Conservation (phyloP, 2,113 vertebrate genomes). For the Nematolebias whitei region DNA sequence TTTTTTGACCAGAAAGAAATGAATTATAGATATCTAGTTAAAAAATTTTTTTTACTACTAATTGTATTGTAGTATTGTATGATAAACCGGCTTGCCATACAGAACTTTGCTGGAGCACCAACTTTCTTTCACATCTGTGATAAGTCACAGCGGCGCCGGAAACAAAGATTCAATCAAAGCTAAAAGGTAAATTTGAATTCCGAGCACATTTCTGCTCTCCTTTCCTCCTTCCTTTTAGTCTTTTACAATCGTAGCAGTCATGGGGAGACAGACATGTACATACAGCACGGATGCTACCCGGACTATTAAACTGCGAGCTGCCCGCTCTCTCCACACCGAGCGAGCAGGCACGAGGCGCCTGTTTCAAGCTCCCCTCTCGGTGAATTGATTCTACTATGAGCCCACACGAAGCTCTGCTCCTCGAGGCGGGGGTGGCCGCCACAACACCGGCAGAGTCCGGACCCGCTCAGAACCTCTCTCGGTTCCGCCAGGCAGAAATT, state of each 20-base stretch:
- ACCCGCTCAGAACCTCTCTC: background rate
- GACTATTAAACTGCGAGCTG: constrained; percentile 82
- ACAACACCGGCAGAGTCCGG: background rate
- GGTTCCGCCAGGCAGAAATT: background rate
- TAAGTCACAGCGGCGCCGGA: constrained; percentile 41
- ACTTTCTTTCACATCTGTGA: constrained; percentile 67
- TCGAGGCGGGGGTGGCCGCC: constrained; percentile 53
- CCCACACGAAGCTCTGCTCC: constrained; percentile 69
- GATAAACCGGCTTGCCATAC: background rate
- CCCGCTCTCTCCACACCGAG: constrained; percentile 78
- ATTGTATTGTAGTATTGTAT: no score
- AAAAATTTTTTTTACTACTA: no score
- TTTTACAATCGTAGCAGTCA: constrained; percentile 45
- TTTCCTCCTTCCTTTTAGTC: background rate
- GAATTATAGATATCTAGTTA: no score
- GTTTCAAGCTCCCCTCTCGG: constrained; percentile 87
- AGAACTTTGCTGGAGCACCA: constrained; percentile 44
- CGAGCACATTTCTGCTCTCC: constrained; percentile 14
- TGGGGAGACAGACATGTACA: constrained; percentile 66
- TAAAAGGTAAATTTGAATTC: constrained; percentile 57
- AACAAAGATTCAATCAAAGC: constrained; percentile 55
- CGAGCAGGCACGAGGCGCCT: constrained; percentile 75
- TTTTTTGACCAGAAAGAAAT: no score
- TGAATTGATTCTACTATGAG: constrained; percentile 90
- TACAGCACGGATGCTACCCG: constrained; percentile 80